Conservation (phyloP, 2,797 vertebrate species). For the Manis javanica region DNA sequence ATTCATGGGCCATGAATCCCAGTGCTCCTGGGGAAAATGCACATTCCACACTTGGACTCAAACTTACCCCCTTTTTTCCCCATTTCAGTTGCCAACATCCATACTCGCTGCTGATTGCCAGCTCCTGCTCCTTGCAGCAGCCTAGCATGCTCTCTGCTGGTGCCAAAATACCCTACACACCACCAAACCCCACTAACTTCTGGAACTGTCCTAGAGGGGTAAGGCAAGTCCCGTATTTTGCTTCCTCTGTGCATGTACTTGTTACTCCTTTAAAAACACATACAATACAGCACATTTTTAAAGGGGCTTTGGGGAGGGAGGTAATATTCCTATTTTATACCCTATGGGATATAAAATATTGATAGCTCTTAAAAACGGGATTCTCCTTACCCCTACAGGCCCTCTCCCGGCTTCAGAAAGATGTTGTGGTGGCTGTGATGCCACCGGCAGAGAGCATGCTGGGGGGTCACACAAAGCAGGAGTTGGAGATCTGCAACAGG, state of each 20-base stretch:
- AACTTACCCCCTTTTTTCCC: constrained; percentile 79
- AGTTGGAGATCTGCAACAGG: constrained; percentile 85
- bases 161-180: constrained; percentile 65
- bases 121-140: constrained; percentile 84
- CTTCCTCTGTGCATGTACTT: constrained; percentile 82
- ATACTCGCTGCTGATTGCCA: constrained; percentile 83
- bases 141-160: constrained; percentile 84
- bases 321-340: constrained; percentile 81
- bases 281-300: constrained; percentile 80
- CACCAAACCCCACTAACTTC: constrained; percentile 72
- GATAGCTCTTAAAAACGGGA: constrained; percentile 84
- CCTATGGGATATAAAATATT: constrained; percentile 84
- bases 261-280: constrained; percentile 81
- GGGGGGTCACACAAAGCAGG: constrained; percentile 84
- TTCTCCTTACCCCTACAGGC: constrained; percentile 85
- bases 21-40: constrained; percentile 28
- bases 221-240: constrained; percentile 83
- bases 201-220: constrained; percentile 83
- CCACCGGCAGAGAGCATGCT: constrained; percentile 85
- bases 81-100: constrained; percentile 81
- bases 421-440: constrained; percentile 82
- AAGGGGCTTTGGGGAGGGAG: constrained; percentile 80
- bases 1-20: not conserved
- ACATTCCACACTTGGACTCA: constrained; percentile 49
- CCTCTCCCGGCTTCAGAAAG: constrained; percentile 85